phyloP scores from a whole-genome alignment of 1,140 invertebrate species.

The Drosophila pseudoananassae region DNA sequence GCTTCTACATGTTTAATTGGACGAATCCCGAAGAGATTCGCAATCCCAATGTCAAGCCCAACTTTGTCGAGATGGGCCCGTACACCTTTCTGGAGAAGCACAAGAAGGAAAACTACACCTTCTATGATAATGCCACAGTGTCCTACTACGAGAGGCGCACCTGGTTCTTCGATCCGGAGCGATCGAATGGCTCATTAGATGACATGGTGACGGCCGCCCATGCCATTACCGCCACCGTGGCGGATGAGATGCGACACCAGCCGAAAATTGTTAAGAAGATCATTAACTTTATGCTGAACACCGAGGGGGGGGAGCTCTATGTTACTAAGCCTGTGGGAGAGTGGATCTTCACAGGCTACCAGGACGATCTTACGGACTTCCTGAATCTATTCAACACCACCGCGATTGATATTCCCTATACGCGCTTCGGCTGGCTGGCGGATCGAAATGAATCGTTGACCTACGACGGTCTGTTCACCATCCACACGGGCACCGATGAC shows the following conservation, averaged over 20 bases:
- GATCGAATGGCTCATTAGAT: slow-evolving; percentile 89
- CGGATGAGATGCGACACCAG: slow-evolving; percentile 85
- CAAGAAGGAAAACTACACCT: slow-evolving; percentile 87
- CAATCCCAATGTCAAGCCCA: slow-evolving; percentile 86
- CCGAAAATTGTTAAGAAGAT: slow-evolving; percentile 84
- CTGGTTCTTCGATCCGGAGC: slow-evolving; percentile 89
- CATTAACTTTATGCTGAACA: slow-evolving; percentile 85
- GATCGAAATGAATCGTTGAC: slow-evolving; percentile 89
- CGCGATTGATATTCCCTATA: slow-evolving; percentile 86
- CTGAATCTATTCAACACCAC: slow-evolving; percentile 86
- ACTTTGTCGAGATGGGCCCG: slow-evolving; percentile 88
- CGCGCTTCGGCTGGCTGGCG: slow-evolving; percentile 92
- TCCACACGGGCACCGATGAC: slow-evolving; percentile 88
- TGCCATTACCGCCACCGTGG: slow-evolving; percentile 89
- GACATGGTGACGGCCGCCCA: slow-evolving; percentile 92
- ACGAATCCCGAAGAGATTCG: slow-evolving; percentile 89
- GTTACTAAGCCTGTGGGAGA: slow-evolving; percentile 88
- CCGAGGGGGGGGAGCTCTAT: slow-evolving; percentile 85
- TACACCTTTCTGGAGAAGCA: slow-evolving; percentile 87
- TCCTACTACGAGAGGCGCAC: slow-evolving; percentile 90
- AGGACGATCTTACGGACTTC: slow-evolving; percentile 88
- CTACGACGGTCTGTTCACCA: slow-evolving; percentile 91
- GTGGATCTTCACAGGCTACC: slow-evolving; percentile 91
- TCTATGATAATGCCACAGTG: slow-evolving; percentile 92
- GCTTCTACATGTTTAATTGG: slow-evolving; percentile 93